These are phyloP conservation scores for Gadus chalcogrammus DNA, from an alignment of 2,113 vertebrate species.

Conservation along the genomic window DNA sequence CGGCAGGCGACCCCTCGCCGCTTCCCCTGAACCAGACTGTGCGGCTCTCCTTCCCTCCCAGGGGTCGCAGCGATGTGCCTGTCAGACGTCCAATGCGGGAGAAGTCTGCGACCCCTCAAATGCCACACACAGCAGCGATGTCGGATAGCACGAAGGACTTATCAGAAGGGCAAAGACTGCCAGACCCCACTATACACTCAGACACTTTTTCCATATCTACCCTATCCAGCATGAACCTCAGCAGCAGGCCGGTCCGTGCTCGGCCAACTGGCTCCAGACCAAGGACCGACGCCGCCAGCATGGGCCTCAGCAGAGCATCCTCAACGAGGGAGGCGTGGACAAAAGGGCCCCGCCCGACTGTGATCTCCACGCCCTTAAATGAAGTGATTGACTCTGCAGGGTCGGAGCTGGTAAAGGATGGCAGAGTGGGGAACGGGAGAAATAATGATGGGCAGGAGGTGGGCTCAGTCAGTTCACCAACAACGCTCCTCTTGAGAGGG, in stretches of 20 bases:
- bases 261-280: slow-evolving; percentile 41
- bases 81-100: slow-evolving; percentile 40
- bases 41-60: slow-evolving; percentile 46
- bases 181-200: slow-evolving; percentile 26
- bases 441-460: slow-evolving; percentile 38
- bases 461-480: slow-evolving; percentile 48
- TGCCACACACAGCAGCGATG: slow-evolving; percentile 8
- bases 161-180: slow-evolving; percentile 18
- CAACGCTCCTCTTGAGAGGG: slow-evolving; percentile 18
- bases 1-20: slow-evolving; percentile 23
- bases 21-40: slow-evolving; percentile 47
- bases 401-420: not conserved
- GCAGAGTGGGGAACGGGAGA: not conserved
- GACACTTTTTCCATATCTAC: slow-evolving; percentile 23
- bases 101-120: slow-evolving; percentile 22
- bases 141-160: not conserved
- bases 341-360: slow-evolving; percentile 30
- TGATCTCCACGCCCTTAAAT: slow-evolving; percentile 31
- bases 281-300: slow-evolving; percentile 56
- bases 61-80: slow-evolving; percentile 57
- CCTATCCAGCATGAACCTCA: slow-evolving; percentile 33
- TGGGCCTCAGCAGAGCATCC: slow-evolving; percentile 25
- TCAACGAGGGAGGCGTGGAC: slow-evolving; percentile 15
- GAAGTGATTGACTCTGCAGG: slow-evolving; percentile 16
- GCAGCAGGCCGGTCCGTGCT: slow-evolving; percentile 24